Evolutionary conservation across 2,797 vertebrate genomes (phyloP), one percentile per base, ranked within the genome.

Genomic region (Myioborus miniatus): DNA sequence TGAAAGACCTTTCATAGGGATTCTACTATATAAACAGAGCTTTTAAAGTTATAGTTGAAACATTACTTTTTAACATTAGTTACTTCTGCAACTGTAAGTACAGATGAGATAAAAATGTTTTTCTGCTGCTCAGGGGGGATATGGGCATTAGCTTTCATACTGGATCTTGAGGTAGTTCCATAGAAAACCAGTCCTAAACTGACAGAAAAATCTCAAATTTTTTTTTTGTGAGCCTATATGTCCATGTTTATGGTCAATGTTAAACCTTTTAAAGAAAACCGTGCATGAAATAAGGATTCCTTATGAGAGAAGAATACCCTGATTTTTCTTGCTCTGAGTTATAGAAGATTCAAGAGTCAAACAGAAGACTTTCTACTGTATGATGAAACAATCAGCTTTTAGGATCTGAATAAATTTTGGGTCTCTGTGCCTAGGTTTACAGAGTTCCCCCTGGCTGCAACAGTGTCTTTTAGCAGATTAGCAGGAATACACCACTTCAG

Each of bases 1-100:
- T 79, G 77, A 94, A 94, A 90, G 85, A 95, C 60, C 90, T 93
- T 97, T 94, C 89, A 76, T 49, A 90, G 27, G 10, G 19, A 70
- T 81, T 87, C 65, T 86, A 64, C 46, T 62, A 27, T 32, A 83
- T 52, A 89, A 95, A 58, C 49, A 69, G 43, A 89, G 43, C 15
- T 86, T 89, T 93, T 67, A 60, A 94, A 89, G 30, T 71, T 89
- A 62, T 8, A 87, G 71, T 53, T 67, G 26, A 79, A 89, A n/a
- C 29, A 70, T 36, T 74, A 80, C 22, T 68, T 92, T 96, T 71
- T 68, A 62, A 62, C 37, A 30, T 52, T 69, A 52, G 16, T 74
- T 67, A 60, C 24, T 89, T 94, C 74, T 60, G 11, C 50, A 68
- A 41, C 64, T 59, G 9, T 64, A 83, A 69, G 69, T 37, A 59